These are phyloP conservation scores for Toxotes chatareus DNA, from an alignment of 2,113 vertebrate species.

Conservation along the genomic window DNA sequence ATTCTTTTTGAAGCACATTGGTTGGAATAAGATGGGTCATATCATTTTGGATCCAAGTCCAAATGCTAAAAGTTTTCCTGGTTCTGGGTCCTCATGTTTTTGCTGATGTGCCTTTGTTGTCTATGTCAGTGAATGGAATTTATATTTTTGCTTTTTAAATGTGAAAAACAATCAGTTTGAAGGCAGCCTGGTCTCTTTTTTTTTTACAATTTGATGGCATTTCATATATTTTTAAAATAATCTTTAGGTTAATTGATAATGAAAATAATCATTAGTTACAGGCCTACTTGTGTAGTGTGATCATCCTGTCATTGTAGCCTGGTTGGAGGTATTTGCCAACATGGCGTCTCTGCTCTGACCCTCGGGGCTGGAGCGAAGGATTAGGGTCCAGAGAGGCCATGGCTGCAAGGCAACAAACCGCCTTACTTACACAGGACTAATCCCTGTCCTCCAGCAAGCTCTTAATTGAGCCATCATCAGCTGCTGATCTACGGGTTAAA, in stretches of 20 bases:
- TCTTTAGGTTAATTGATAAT: constrained; percentile 11
- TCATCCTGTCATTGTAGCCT: background rate
- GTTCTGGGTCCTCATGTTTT: background rate
- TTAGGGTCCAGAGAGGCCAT: constrained; percentile 54
- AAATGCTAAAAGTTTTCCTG: background rate
- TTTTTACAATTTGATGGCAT: background rate
- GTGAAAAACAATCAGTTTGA: too few species aligned
- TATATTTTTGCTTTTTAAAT: too few species aligned
- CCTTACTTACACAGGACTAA: constrained; percentile 64
- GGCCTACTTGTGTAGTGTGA: background rate
- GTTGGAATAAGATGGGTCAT: background rate
- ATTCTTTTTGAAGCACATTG: background rate
- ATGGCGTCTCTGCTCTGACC: constrained; percentile 48
- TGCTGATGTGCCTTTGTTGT: too few species aligned
- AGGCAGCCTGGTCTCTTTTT: too few species aligned
- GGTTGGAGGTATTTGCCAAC: constrained; percentile 38
- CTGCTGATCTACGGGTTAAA: constrained; percentile 79
- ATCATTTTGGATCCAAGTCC: too few species aligned
- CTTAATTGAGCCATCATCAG: constrained; percentile 80
- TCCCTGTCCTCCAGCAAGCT: constrained; percentile 74
- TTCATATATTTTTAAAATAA: constrained; percentile 6
- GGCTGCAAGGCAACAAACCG: constrained; percentile 39
- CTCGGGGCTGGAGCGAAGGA: constrained; percentile 45
- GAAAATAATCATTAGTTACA: background rate
- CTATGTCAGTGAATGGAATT: too few species aligned